Evolutionary conservation across 2,797 vertebrate genomes (phyloP), one percentile per base, ranked within the genome.

Genomic region (Ciconia nigra): DNA sequence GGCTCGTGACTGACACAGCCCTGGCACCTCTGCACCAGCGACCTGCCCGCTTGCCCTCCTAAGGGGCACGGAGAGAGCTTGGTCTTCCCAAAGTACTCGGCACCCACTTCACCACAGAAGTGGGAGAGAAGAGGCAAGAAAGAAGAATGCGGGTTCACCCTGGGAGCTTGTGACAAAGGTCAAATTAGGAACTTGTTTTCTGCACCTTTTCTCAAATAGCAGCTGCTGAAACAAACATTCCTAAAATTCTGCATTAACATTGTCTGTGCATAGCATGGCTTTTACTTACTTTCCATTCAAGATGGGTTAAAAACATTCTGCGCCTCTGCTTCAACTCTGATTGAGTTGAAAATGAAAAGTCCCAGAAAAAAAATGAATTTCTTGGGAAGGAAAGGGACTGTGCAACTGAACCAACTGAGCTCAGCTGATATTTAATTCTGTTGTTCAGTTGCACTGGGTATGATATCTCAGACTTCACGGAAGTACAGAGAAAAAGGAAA

Each of bases 401-500:
- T 46, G 52, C 13, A 78, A 35, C 54, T 9, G 70, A 66, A 25
- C 33, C 66, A 10, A 3, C 3, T 59, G 44, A 95, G 73, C 78
- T 89, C 88, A 72, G 93, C 62, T 92, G 86, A 58, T 91, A 14
- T 4, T 72, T 51, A 79, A 51, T 95, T 82, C 72, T 29, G 13
- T 54, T 52, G 83, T 15, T 52, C 28, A 26, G 13, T 18, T 15
- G 4, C 80, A 55, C 17, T 41, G 73, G 57, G 22, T 41, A 24
- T 21, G 51, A n/a, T 33, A 39, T 25, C 88, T 87, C 66, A 62
- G 69, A 22, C 83, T 84, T 28, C 41, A 29, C 5, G 15, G 44
- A 51, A 65, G 8, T 26, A 37, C 0, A 5, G 63, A 42, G 49
- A 7, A 61, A 80, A 70, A 44, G 16, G 49, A 63, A 52, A 67